A percentile compares a stretch with the other conserved stretches of the same genome.
Evolutionary conservation across 2,797 vertebrate genomes (phyloP).

Genomic region (Sebastes iracundus): DNA sequence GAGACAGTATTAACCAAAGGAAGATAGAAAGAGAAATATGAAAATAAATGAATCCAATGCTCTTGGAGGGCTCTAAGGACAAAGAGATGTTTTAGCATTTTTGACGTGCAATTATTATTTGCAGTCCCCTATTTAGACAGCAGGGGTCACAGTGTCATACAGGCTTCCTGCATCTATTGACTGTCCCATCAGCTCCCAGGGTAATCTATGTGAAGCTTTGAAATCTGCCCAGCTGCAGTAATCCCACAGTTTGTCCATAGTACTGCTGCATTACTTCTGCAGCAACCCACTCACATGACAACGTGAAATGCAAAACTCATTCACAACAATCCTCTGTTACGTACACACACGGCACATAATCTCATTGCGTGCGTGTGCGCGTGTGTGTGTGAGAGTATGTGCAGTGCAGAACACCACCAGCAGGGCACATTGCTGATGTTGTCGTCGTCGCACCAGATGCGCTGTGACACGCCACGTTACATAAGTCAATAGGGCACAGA

Average conservation of each 20-base stretch:
- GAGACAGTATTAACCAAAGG: not conserved
- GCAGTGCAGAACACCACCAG: not conserved
- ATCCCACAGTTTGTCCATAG: constrained; percentile 50
- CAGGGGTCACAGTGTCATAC: constrained; percentile 70
- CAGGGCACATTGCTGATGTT: constrained; percentile 47
- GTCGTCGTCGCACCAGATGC: constrained; percentile 49
- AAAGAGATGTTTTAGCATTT: not conserved
- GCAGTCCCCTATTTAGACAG: constrained; percentile 67
- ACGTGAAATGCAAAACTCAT: constrained; percentile 32
- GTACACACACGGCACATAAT: not conserved
- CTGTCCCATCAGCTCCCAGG: constrained; percentile 46
- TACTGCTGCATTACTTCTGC: constrained; percentile 37
- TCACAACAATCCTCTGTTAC: constrained; percentile 20
- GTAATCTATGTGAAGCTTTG: constrained; percentile 50
- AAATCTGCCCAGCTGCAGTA: constrained; percentile 67
- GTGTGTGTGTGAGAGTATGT: not conserved
- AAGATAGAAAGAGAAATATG: not conserved
- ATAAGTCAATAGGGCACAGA: constrained; percentile 70
- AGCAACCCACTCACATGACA: constrained; percentile 26
- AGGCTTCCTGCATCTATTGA: constrained; percentile 37
- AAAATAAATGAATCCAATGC: not conserved
- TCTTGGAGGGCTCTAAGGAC: not conserved
- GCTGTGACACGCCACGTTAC: constrained; percentile 61
- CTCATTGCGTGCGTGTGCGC: not conserved
- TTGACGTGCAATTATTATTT: constrained; percentile 39